Conservation (phyloP, 2,797 vertebrate genomes). For the Peromyscus nudipes region DNA sequence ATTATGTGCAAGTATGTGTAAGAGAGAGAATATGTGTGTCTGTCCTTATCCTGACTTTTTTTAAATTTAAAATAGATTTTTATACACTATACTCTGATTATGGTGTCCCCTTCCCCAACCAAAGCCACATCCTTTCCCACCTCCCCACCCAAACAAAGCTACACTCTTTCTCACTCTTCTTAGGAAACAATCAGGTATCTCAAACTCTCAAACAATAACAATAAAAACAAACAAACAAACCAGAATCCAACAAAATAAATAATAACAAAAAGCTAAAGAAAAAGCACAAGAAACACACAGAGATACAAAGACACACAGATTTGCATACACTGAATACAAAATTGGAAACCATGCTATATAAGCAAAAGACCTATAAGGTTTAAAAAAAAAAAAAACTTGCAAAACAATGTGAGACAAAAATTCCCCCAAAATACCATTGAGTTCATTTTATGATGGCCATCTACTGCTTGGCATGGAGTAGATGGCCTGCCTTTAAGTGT, state of each 20-base stretch:
- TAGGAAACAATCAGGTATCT: not conserved
- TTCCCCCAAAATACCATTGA: not conserved
- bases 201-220: not conserved
- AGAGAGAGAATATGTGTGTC: not conserved
- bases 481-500: not conserved
- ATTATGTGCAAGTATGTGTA: rapidly evolving
- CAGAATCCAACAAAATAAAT: not conserved
- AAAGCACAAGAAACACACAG: not conserved
- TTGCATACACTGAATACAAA: not conserved
- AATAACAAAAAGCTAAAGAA: not conserved
- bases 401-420: not conserved
- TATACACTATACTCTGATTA: not conserved
- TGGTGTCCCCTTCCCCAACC: not conserved
- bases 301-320: not conserved
- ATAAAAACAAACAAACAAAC: not conserved
- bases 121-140: not conserved
- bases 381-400: not conserved
- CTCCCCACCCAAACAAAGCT: not conserved
- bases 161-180: not conserved
- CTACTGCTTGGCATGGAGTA: not conserved
- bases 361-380: not conserved
- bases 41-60: not conserved
- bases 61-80: not conserved
- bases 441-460: not conserved
- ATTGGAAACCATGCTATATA: not conserved